A percentile compares a stretch with the other conserved stretches of the same genome.
Evolutionary conservation across 1,140 invertebrate genomes (phyloP).

Genomic region (Uloborus diversus): DNA sequence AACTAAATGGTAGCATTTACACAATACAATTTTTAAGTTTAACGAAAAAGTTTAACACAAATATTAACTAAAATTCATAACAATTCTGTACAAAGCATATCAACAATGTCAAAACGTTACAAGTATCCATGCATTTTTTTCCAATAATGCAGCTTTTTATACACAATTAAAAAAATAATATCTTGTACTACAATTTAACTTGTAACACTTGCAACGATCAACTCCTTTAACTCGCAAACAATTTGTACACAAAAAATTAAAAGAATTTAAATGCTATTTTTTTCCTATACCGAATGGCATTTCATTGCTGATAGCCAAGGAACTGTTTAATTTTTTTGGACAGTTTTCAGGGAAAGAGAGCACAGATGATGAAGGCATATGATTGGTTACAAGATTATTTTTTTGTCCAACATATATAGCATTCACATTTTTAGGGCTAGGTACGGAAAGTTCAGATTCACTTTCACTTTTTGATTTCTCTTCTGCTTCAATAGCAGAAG

Average conservation of each 20-base stretch:
- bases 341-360: not conserved
- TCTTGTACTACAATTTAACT: too few relatives aligned
- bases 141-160: too few relatives aligned
- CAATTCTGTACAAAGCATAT: not conserved
- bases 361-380: not conserved
- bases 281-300: too few relatives aligned
- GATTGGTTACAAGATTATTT: not conserved
- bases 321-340: not conserved
- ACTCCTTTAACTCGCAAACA: too few relatives aligned
- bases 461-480: slow-evolving; percentile 28
- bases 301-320: too few relatives aligned
- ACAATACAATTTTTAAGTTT: not conserved
- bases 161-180: too few relatives aligned
- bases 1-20: slow-evolving; percentile 2
- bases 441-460: slow-evolving; percentile 66
- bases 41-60: not conserved
- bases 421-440: slow-evolving; percentile 66
- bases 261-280: too few relatives aligned
- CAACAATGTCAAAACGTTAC: not conserved
- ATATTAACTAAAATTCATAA: not conserved
- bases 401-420: slow-evolving; percentile 43
- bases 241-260: too few relatives aligned
- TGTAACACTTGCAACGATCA: too few relatives aligned
- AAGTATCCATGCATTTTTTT: not conserved
- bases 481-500: slow-evolving; percentile 62